Percentiles rank a stretch among this genome's conserved stretches.
Conservation (phyloP, 2,888 invertebrate genomes). For the Ochropleura plecta region DNA sequence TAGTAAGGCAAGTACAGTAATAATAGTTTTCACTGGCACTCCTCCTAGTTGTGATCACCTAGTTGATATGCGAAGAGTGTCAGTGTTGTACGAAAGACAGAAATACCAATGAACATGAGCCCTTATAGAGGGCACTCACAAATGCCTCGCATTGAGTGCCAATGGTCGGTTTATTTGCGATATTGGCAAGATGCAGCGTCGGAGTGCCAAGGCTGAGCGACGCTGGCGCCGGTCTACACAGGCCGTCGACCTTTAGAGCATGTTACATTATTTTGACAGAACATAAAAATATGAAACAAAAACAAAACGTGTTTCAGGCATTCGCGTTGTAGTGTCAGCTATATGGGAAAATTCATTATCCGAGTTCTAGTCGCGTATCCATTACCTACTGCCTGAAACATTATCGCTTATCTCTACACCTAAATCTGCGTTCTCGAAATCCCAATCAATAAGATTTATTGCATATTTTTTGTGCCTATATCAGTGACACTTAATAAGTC, state of each 20-base stretch:
- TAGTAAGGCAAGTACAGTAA: slow-evolving; percentile 39
- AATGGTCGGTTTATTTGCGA: slow-evolving; percentile 89
- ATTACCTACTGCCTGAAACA: neutral
- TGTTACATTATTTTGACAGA: slow-evolving; percentile 43
- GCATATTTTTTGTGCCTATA: slow-evolving; percentile 52
- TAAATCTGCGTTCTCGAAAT: slow-evolving; percentile 55
- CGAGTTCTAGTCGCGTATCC: neutral
- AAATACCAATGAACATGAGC: slow-evolving; percentile 76
- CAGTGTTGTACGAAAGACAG: slow-evolving; percentile 72
- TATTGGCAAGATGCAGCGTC: slow-evolving; percentile 84
- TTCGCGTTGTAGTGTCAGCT: neutral
- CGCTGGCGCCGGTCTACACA: slow-evolving; percentile 79
- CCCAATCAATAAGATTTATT: slow-evolving; percentile 57
- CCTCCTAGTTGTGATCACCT: slow-evolving; percentile 63
- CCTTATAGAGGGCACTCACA: slow-evolving; percentile 81
- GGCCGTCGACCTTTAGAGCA: slow-evolving; percentile 82
- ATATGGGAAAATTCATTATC: neutral
- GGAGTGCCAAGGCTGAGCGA: slow-evolving; percentile 84
- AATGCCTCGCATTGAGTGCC: slow-evolving; percentile 86
- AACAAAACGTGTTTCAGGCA: slow-evolving; percentile 18
- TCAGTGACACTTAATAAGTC: slow-evolving; percentile 69
- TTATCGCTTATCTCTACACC: slow-evolving; percentile 53
- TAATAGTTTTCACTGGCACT: slow-evolving; percentile 62
- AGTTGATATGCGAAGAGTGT: slow-evolving; percentile 71
- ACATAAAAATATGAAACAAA: slow-evolving; percentile 12